Evolutionary conservation across 2,113 vertebrate genomes (phyloP).

Genomic region (Anarrhichthys ocellatus): DNA sequence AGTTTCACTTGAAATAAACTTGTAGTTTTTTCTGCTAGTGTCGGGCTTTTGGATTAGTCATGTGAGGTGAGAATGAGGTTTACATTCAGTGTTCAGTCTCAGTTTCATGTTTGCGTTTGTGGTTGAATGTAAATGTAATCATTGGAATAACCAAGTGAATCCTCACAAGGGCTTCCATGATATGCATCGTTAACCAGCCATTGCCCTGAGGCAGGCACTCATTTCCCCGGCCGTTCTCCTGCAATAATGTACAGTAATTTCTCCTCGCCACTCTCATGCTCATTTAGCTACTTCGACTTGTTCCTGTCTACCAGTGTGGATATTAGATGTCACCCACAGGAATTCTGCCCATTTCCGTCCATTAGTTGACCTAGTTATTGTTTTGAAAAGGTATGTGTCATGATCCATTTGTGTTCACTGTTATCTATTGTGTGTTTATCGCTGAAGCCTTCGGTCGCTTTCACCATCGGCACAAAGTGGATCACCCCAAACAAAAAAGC

Average conservation of each 20-base stretch:
- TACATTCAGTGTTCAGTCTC: conserved; percentile 44
- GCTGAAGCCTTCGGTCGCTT: conserved; percentile 27
- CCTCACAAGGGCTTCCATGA: conserved; percentile 67
- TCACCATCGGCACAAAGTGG: conserved; percentile 35
- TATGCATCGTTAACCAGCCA: conserved; percentile 73
- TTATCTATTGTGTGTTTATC: conserved; percentile 56
- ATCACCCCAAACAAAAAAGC: conserved; percentile 60
- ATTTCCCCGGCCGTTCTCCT: conserved; percentile 59
- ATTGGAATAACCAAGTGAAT: conserved; percentile 74
- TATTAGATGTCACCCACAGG: conserved; percentile 72
- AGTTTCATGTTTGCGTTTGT: conserved; percentile 47
- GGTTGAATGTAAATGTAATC: conserved; percentile 58
- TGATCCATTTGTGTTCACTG: conserved; percentile 54
- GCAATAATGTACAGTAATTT: conserved; percentile 76
- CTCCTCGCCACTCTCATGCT: conserved; percentile 68
- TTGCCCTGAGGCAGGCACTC: conserved; percentile 62
- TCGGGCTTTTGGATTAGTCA: conserved; percentile 19
- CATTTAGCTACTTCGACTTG: conserved; percentile 67
- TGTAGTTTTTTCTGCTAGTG: neutral
- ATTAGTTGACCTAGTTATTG: conserved; percentile 70
- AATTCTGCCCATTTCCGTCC: conserved; percentile 73
- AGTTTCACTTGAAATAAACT: conserved; percentile 14
- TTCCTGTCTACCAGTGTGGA: conserved; percentile 53
- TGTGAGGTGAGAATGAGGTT: conserved; percentile 45
- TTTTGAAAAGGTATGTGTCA: conserved; percentile 65